These are phyloP conservation scores for Congeria kusceri DNA, from an alignment of 2,888 invertebrate genomes.

Conservation along the genomic window DNA sequence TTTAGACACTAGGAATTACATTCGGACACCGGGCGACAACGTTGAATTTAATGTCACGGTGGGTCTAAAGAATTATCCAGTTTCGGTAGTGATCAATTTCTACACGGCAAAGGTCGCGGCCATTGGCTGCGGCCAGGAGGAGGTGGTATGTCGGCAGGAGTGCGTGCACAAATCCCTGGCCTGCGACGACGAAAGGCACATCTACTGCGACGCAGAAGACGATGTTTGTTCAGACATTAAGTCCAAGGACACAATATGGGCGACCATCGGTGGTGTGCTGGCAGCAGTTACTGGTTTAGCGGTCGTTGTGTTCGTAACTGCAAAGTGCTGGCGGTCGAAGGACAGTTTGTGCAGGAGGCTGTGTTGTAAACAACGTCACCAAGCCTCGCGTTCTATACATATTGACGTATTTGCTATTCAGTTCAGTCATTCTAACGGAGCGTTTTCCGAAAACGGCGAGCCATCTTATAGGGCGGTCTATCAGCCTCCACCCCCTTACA, in stretches of 20 bases:
- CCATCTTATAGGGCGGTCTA: not conserved
- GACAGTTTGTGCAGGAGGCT: not conserved
- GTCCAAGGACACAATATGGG: not conserved
- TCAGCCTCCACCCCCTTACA: not conserved
- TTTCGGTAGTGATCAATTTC: no score
- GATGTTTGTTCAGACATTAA: not conserved
- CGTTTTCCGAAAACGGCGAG: not conserved
- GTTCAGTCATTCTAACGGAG: not conserved
- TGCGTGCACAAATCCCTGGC: not conserved
- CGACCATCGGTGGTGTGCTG: not conserved
- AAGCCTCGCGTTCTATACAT: not conserved
- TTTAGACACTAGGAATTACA: no score
- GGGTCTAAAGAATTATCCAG: no score
- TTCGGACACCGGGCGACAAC: no score
- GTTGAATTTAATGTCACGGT: no score
- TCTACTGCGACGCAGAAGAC: not conserved
- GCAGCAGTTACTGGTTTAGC: not conserved
- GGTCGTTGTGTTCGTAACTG: not conserved
- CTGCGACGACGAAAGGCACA: not conserved
- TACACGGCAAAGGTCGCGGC: no score
- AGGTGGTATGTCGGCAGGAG: not conserved
- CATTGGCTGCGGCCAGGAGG: not conserved
- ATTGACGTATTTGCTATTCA: not conserved
- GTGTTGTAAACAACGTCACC: not conserved
- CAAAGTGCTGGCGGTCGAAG: not conserved